Evolutionary conservation across 2,888 invertebrate species (phyloP), one percentile per base, ranked within the genome.

Genomic region (Drosophila mercatorum): DNA sequence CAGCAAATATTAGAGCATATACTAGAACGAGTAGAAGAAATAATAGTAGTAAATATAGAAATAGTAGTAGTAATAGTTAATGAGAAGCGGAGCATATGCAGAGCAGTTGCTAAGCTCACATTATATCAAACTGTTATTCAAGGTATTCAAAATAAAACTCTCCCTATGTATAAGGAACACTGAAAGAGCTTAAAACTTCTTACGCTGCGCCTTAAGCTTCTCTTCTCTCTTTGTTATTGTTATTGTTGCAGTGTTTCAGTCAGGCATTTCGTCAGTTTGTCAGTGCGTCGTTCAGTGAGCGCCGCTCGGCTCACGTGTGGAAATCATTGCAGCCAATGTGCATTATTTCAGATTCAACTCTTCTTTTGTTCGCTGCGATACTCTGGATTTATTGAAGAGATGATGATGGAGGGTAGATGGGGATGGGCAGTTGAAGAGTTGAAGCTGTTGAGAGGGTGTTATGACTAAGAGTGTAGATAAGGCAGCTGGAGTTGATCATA

Each of bases 321-420:
- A 88, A 82, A 87, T 78, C 82, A 70, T 78, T 72, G 77, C 72
- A 77, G 63, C 71, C 83, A 88, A 86, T 90, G 89, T 80, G 83
- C 87, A 72, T 77, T 75, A 72, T 74, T 77, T 88, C 61, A 62
- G 63, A 62, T 55, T 34, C 53, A 36, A 28, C 64, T 67, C 72
- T 58, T 66, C 64, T 57, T 57, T 65, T 76, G 68, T 59, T 60
- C 40, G 53, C 12, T 12, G 12, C 44, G 44, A 36, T 69, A 36
- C 57, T 22, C 57, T 57, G 44, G 36, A 26, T 0, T 22, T 22
- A 36, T 10, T 8, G 43, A 2, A 28, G 0, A 41, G 11, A 38
- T 3, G 17, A 1, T 7, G 10, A 17, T 5, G 17, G 31, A 12
- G 43, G 22, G 34, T 34, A 43, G 17, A 6, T 44, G 0, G 40